Conservation (phyloP, 92 coral and sea anemone species). For the Porites divaricata region DNA sequence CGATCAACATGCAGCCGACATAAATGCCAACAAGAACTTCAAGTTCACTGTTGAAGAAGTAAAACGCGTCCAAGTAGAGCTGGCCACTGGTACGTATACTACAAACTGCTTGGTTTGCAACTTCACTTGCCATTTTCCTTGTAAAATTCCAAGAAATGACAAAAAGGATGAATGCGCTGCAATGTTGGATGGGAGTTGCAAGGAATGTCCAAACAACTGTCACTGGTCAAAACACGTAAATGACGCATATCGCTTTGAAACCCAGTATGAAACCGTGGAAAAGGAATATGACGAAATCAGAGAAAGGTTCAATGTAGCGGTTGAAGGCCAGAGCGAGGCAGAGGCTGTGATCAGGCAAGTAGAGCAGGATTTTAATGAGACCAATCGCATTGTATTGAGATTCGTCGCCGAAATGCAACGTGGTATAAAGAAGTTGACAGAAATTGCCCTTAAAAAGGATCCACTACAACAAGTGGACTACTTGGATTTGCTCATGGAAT, state of each 20-base stretch:
- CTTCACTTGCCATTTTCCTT: constrained; percentile 57
- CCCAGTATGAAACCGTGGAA: constrained; percentile 18
- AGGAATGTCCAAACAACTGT: constrained; percentile 4
- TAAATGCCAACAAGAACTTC: constrained; percentile 47
- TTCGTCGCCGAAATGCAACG: constrained; percentile 68
- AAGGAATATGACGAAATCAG: constrained; percentile 42
- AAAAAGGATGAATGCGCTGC: constrained; percentile 33
- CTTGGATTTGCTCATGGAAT: constrained; percentile 46
- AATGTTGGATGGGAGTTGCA: constrained; percentile 24
- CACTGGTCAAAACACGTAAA: constrained; percentile 42
- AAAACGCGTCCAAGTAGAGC: constrained; percentile 23
- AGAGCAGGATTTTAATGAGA: constrained; percentile 31
- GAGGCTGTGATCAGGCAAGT: constrained; percentile 38
- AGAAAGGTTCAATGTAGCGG: constrained; percentile 27
- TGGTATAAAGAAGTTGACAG: constrained; percentile 39
- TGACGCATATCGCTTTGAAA: constrained; percentile 42
- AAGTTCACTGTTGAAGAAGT: constrained; percentile 35
- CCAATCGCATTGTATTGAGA: constrained; percentile 30
- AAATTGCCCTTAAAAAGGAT: constrained; percentile 63
- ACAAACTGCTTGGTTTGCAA: constrained; percentile 51
- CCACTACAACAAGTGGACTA: constrained; percentile 65
- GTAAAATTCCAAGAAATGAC: constrained; percentile 32
- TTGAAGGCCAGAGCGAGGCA: constrained; percentile 38
- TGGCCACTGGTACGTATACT: constrained; percentile 23
- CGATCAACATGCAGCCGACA: constrained; percentile 48